These are phyloP conservation scores for Antitype chi DNA, from an alignment of 2,888 invertebrate species.

Conservation along the genomic window DNA sequence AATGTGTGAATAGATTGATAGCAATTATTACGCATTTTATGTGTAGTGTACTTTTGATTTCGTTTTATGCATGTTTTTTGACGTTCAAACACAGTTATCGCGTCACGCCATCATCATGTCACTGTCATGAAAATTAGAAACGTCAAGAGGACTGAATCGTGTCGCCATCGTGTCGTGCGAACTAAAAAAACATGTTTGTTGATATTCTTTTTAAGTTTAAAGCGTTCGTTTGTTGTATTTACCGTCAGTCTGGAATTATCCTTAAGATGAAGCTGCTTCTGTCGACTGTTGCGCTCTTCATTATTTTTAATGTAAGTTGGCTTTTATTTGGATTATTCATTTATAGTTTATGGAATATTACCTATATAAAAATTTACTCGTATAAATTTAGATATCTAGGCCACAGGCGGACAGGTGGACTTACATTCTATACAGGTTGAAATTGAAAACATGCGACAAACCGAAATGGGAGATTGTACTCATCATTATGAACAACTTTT, in stretches of 20 bases:
- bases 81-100: neutral
- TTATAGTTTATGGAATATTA: neutral
- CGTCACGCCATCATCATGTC: neutral
- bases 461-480: too few species aligned
- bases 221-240: slow-evolving; percentile 32
- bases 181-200: slow-evolving; percentile 59
- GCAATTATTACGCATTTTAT: neutral
- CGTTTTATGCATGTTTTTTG: too few species aligned
- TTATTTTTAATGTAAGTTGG: slow-evolving; percentile 56
- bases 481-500: too few species aligned
- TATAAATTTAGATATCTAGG: neutral
- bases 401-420: too few species aligned
- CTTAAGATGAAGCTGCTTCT: slow-evolving; percentile 59
- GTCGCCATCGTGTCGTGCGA: slow-evolving; percentile 63
- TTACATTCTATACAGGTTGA: too few species aligned
- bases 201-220: slow-evolving; percentile 58
- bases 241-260: slow-evolving; percentile 46
- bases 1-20: neutral
- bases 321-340: neutral
- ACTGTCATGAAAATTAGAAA: neutral
- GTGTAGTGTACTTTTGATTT: neutral
- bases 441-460: too few species aligned
- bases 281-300: slow-evolving; percentile 32
- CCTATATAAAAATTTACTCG: neutral
- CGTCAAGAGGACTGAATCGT: slow-evolving; percentile 26